phyloP scores from a whole-genome alignment of 2,888 invertebrate species.

The Hyppa rectilinea region DNA sequence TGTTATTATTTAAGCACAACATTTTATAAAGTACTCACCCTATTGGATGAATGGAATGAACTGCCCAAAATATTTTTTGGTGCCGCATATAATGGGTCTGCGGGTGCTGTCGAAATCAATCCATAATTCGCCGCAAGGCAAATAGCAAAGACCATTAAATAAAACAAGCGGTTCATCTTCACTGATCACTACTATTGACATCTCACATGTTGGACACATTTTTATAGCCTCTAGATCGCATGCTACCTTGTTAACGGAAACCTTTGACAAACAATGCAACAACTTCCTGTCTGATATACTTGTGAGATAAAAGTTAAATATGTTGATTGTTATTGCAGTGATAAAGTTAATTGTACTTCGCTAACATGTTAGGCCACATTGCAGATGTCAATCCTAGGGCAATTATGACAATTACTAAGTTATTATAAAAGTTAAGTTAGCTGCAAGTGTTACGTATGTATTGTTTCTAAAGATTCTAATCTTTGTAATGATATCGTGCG shows the following conservation, averaged over 20 bases:
- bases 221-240: constrained; percentile 79
- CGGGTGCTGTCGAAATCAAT: constrained; percentile 60
- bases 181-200: constrained; percentile 73
- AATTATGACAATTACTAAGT: constrained; percentile 48
- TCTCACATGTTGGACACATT: constrained; percentile 54
- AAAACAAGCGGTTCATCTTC: constrained; percentile 81
- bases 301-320: constrained; percentile 80
- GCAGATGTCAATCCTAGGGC: constrained; percentile 61
- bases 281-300: constrained; percentile 83
- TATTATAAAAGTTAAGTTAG: constrained; percentile 31
- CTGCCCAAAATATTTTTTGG: constrained; percentile 48
- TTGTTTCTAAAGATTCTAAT: constrained; percentile 34
- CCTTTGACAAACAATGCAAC: constrained; percentile 85
- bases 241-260: constrained; percentile 76
- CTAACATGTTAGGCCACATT: constrained; percentile 62
- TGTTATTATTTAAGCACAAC: no score
- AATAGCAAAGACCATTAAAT: constrained; percentile 76
- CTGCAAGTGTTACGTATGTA: constrained; percentile 13
- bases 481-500: constrained; percentile 20
- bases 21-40: background rate
- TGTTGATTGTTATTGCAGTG: constrained; percentile 71
- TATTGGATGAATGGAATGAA: constrained; percentile 26
- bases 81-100: constrained; percentile 58
- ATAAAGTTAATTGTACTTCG: constrained; percentile 76
- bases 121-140: constrained; percentile 67